Base-by-base conservation (phyloP, 2,888 invertebrate genomes). In the Pegoplata infirma region DNA sequence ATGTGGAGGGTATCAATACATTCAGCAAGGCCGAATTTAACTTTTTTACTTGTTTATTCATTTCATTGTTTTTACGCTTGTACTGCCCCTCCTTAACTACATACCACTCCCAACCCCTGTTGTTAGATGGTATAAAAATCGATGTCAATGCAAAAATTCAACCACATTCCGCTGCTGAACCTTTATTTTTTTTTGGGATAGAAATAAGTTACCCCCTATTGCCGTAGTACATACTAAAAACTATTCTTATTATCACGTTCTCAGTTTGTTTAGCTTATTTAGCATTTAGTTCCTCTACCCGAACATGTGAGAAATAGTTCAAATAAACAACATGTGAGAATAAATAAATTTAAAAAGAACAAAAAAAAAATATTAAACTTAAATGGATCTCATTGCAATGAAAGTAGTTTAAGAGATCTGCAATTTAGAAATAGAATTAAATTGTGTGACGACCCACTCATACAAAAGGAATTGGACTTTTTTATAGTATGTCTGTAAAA, bases 401-500 rank as follows among this genome's bases (percentile, higher is more conserved):
- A 36, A 12, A 58, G 49, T 58, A 53, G 32, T 17, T 51, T 51
- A 59, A 23, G 51, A 8, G 36, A 25, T 47, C 32, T 46, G 14
- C 10, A 58, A 69, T 14, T 28, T 53, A 12, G 2, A 25, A 21
- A 21, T 25, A 25, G 25, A 28, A 25, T 32, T 28, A n/a, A 3
- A 23, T 21, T 51, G 49, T 51, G 8, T 14, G 25, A 14, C 14
- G n/a, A 53, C 19, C n/a, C 53, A 53, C n/a, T 53, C 14, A 5
- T 40, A n/a, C n/a, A 12, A 40, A 40, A 40, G n/a, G n/a, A 40
- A 28, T 55, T 66, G 23, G 36, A n/a, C 2, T 2, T 40, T 66
- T 55, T 49, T 46, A 12, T 55, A 14, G 49, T 51, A 14, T 40
- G 51, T 67, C 32, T 66, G 28, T 77, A 46, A 67, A 67, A 55